Evolutionary conservation across 2,888 invertebrate species (phyloP), one percentile per base, ranked within the genome.

Genomic region (Agrotis ipsilon): DNA sequence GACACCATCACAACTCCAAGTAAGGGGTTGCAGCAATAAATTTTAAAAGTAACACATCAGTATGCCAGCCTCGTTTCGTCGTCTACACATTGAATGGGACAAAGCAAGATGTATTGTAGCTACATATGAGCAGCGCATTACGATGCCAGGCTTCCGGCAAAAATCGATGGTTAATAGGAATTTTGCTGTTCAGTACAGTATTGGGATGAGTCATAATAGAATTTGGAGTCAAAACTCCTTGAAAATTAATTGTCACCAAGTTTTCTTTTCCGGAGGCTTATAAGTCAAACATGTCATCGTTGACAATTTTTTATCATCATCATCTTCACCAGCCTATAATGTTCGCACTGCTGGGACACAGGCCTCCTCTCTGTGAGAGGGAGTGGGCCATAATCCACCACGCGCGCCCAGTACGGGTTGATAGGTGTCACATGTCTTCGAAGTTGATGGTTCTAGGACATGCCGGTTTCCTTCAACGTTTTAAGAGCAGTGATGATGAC

Each of bases 11-110:
- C 84, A 87, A 76, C 77, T 87, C 85, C 87, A 86, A 88, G 86
- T 80, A 81, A 85, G 81, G 85, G 82, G 87, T 87, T 85, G 65
- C 83, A 85, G 93, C 94, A 94, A 95, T 94, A 95, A 93, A 95
- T 94, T 94, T 94, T 92, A 92, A 94, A 93, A 93, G 92, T 91
- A 92, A 90, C 92, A 88, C 93, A 96, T 96, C 94, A 95, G 95
- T 96, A 96, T 96, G 94, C 95, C 83, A 89, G 85, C 87, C 87
- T 81, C 91, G 94, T 92, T 88, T 89, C 91, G 87, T 86, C 91
- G 90, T 91, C 91, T 92, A 89, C 89, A 89, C 91, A 87, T 89
- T 89, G 91, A 92, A 92, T 90, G 91, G 93, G 93, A 92, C 94
- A 94, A 94, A 94, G 93, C 91, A 92, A 94, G 94, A 94, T 92